A percentile compares a stretch with the other conserved stretches of the same genome.
phyloP scores from a whole-genome alignment of 2,888 invertebrate genomes.

The Archips crataeganus region DNA sequence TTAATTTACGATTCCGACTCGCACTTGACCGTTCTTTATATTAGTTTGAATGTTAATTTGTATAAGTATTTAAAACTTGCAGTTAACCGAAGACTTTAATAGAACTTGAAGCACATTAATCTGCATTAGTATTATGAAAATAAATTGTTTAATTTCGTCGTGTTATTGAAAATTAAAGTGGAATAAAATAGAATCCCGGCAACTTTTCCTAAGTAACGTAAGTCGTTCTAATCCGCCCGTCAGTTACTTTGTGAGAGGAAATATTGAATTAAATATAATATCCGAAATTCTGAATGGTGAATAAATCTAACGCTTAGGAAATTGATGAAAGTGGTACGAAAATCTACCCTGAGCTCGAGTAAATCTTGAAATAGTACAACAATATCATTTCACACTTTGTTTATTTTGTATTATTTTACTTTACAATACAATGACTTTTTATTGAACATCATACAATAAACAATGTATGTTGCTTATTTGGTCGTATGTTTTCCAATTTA shows the following conservation, averaged over 20 bases:
- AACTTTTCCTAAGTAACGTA: slow-evolving; percentile 19
- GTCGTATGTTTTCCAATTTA: too few species aligned
- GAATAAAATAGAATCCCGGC: slow-evolving; percentile 1
- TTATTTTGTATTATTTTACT: background rate
- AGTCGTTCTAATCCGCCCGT: slow-evolving; percentile 24
- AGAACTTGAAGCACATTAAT: background rate
- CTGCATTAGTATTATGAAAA: slow-evolving; percentile 6
- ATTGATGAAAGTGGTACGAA: background rate
- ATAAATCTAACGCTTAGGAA: background rate
- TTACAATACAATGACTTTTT: background rate
- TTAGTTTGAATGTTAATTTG: background rate
- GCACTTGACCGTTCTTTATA: background rate
- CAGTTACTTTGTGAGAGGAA: slow-evolving; percentile 15
- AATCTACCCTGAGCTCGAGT: background rate
- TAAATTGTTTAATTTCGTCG: slow-evolving; percentile 5
- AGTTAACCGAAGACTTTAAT: background rate
- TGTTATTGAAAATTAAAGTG: slow-evolving; percentile 7
- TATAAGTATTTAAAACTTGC: background rate
- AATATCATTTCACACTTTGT: background rate
- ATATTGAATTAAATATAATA: slow-evolving; percentile 29
- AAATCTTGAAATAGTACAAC: background rate
- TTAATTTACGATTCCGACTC: too few species aligned
- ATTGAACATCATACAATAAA: too few species aligned
- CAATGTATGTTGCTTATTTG: too few species aligned
- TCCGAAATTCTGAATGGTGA: background rate